phyloP scores from a whole-genome alignment of 2,113 vertebrate species.

The Mormoops blainvillei region DNA sequence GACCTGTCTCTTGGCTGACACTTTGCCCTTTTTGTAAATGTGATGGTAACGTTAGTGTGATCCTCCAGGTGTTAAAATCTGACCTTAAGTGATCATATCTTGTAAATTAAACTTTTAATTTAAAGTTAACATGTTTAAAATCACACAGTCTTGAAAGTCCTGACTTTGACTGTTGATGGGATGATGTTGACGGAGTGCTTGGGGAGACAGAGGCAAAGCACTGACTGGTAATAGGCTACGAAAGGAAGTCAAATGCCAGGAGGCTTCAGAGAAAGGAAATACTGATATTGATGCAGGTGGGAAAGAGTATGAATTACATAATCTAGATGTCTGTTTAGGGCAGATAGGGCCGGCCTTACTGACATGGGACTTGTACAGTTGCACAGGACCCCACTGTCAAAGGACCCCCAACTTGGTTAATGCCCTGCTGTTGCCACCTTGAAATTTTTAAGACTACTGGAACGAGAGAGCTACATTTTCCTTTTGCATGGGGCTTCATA shows the following conservation, averaged over 20 bases:
- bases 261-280: background rate
- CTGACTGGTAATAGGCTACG: background rate
- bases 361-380: fast-evolving
- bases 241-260: background rate
- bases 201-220: background rate
- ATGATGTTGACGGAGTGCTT: background rate
- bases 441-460: background rate
- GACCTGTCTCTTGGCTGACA: background rate
- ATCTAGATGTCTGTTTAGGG: background rate
- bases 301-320: background rate
- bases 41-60: background rate
- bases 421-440: background rate
- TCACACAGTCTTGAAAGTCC: background rate
- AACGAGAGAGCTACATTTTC: background rate
- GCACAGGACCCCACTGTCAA: fast-evolving
- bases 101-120: background rate
- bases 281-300: background rate
- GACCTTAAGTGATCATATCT: background rate
- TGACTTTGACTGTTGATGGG: background rate
- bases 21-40: background rate
- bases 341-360: background rate
- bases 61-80: background rate
- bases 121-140: background rate
- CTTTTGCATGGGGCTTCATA: background rate
- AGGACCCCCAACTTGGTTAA: background rate